phyloP scores from a whole-genome alignment of 2,797 vertebrate species.

The Botia almorhae region DNA sequence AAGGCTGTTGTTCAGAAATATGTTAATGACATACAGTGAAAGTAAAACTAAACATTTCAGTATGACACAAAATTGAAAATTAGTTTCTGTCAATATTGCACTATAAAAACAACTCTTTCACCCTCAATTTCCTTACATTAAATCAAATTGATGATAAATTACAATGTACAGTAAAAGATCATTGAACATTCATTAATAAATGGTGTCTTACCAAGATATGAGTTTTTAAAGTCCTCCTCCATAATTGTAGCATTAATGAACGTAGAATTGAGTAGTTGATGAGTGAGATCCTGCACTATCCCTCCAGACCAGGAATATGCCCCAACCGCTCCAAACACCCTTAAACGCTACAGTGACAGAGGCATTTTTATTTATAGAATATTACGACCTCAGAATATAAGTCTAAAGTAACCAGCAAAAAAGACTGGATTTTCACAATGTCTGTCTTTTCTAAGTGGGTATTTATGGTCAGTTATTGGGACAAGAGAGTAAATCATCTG shows the following conservation, averaged over 20 bases:
- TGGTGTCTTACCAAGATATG: constrained; percentile 59
- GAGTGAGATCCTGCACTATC: constrained; percentile 48
- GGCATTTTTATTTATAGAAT: background rate
- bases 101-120: background rate
- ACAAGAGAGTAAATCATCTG: too few species aligned
- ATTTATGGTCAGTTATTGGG: too few species aligned
- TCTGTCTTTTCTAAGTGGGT: too few species aligned
- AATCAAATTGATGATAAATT: background rate
- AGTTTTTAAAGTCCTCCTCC: constrained; percentile 54
- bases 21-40: background rate
- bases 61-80: background rate
- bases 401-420: background rate
- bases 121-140: too few species aligned
- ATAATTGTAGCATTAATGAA: constrained; percentile 59
- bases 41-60: background rate
- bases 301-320: constrained; percentile 64
- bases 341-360: constrained; percentile 44
- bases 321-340: constrained; percentile 61
- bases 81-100: background rate
- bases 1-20: background rate
- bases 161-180: background rate
- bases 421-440: too few species aligned
- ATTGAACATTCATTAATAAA: too few species aligned
- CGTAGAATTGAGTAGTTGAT: constrained; percentile 45
- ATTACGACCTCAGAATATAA: background rate